Evolutionary conservation across 2,113 vertebrate species (phyloP), one percentile per base, ranked within the genome.

Genomic region (Phalacrocorax carbo): DNA sequence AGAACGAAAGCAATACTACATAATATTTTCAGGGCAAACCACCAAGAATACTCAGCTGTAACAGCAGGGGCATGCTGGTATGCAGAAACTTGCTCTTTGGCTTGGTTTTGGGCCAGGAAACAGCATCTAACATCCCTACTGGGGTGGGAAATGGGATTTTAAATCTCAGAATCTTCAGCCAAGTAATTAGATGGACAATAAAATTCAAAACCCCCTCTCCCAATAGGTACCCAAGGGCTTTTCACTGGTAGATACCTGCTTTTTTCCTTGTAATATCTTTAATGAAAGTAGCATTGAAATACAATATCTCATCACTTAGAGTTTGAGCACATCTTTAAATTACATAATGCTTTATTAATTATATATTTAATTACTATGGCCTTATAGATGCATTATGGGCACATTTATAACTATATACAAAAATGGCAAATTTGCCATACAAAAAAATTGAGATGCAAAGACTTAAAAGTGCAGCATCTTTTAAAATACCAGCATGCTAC

Each of bases 151-250:
- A 95, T 84, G 32, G 75, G 76, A 84, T 86, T 95, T 92, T 75
- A 90, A 94, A 96, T 62, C 72, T 78, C 80, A 70, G 38, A 91
- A 54, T 92, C 83, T 86, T 91, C 77, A 94, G 89, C 77, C 93
- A 88, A 88, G 71, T 88, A 92, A 96, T 86, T 92, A 93, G 82
- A 88, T 49, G 80, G 64, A 86, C 88, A 94, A 94, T 78, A 92
- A 91, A 81, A 91, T 91, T 78, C 68, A 88, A 88, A 55, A 62
- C 13, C 25, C 26, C 20, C 44, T 71, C 76, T 73, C 79, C 40
- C 76, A 52, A 19, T 5, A 58, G 60, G 58, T 27, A 92, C 60
- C 55, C 48, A 55, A 75, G 42, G 42, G 60, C 49, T 96, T 93
- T 91, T 78, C 60, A 51, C 22, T 38, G 40, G 70, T 55, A 78